Conservation (phyloP, 2,113 vertebrate species). For the Mormoops blainvillei region DNA sequence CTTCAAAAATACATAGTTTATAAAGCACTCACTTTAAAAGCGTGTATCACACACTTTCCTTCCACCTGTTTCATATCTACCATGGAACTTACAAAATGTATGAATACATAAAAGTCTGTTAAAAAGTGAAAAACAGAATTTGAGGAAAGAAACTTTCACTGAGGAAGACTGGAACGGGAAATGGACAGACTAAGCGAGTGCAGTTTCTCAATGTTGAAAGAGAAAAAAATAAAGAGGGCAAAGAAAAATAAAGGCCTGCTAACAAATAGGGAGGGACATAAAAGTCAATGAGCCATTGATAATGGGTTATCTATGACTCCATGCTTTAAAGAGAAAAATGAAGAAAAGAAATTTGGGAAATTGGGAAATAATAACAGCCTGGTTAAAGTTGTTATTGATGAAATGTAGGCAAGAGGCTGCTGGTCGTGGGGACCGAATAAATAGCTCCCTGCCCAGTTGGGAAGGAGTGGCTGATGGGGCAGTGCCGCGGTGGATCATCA, state of each 20-base stretch:
- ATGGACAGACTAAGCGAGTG: background rate
- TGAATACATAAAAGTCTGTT: background rate
- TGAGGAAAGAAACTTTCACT: background rate
- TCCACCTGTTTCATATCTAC: background rate
- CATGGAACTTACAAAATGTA: background rate
- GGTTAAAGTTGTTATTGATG: constrained; percentile 33
- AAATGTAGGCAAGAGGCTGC: background rate
- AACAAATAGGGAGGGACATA: constrained; percentile 43
- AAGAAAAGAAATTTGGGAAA: constrained; percentile 31
- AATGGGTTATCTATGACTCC: constrained; percentile 13
- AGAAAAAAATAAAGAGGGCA: background rate
- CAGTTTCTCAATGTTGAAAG: background rate
- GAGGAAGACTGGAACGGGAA: background rate
- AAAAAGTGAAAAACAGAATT: background rate
- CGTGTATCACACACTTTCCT: background rate
- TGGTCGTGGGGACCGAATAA: background rate
- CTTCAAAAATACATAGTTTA: background rate
- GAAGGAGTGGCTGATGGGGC: constrained; percentile 8
- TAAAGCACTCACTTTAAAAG: background rate
- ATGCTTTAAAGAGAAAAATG: constrained; percentile 56
- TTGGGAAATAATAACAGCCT: constrained; percentile 24
- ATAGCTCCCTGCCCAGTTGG: background rate
- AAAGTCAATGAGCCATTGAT: constrained; percentile 58
- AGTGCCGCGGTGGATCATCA: background rate
- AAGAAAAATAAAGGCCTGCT: constrained; percentile 31